Percentiles rank a stretch among this genome's conserved stretches.
Evolutionary conservation across 2,797 vertebrate genomes (phyloP).

Genomic region (Clarias laeviceps): DNA sequence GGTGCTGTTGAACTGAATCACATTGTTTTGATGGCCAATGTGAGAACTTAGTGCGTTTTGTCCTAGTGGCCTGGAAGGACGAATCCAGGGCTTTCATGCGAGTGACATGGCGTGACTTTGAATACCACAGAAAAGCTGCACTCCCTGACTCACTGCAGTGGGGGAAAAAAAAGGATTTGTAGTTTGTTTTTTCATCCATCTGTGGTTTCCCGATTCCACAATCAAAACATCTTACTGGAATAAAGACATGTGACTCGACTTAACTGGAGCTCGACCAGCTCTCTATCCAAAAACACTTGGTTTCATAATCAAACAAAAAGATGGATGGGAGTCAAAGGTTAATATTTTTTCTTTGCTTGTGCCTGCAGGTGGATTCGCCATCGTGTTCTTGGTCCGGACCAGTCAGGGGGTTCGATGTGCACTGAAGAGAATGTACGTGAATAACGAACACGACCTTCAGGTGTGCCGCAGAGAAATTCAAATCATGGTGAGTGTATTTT

Average conservation of each 20-base stretch:
- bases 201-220: not conserved
- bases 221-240: not conserved
- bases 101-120: not conserved
- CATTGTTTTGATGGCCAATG: not conserved
- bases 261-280: not conserved
- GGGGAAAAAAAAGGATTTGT: not conserved
- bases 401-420: constrained; percentile 92
- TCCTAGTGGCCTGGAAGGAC: not conserved
- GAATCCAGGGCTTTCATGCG: not conserved
- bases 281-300: not conserved
- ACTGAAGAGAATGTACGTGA: constrained; percentile 98
- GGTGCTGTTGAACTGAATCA: not conserved
- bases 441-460: constrained; percentile 94
- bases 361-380: constrained; percentile 89
- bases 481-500: constrained; percentile 89
- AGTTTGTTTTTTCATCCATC: not conserved
- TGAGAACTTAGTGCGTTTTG: not conserved
- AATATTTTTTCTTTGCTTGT: not conserved
- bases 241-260: not conserved
- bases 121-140: not conserved
- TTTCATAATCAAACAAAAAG: not conserved
- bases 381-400: constrained; percentile 93
- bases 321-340: not conserved
- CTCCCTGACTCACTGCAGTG: not conserved
- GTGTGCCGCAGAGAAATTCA: constrained; percentile 97